phyloP scores from a whole-genome alignment of 2,888 invertebrate species.

The Drosophila kambysellisi region DNA sequence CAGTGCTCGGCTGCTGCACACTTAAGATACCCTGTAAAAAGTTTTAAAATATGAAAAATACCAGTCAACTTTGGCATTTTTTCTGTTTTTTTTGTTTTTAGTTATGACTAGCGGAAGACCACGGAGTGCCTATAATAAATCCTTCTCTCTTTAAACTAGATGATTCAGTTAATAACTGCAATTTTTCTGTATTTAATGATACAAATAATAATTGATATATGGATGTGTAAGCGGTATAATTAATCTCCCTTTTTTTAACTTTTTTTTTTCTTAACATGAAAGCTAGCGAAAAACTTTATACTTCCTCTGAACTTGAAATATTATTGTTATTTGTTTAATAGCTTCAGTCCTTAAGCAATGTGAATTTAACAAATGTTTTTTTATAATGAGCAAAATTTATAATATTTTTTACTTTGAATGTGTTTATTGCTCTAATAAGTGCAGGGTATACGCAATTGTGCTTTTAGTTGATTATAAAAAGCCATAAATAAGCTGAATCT shows the following conservation, averaged over 20 bases:
- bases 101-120: too few relatives aligned
- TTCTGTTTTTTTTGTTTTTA: too few relatives aligned
- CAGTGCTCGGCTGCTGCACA: conserved; percentile 1
- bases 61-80: too few relatives aligned
- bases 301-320: background rate
- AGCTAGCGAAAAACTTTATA: background rate
- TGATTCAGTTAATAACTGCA: too few relatives aligned
- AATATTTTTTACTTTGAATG: background rate
- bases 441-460: conserved; percentile 30
- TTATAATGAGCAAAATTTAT: background rate
- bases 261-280: too few relatives aligned
- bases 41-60: background rate
- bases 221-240: too few relatives aligned
- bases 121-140: too few relatives aligned
- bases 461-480: conserved; percentile 15
- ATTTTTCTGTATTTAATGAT: too few relatives aligned
- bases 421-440: background rate
- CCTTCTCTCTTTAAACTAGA: too few relatives aligned
- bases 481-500: conserved; percentile 56
- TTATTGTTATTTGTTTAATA: background rate
- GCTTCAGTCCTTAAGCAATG: background rate
- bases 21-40: conserved; percentile 26
- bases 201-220: too few relatives aligned
- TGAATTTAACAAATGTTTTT: background rate
- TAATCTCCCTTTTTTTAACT: too few relatives aligned